phyloP scores from a whole-genome alignment of 1,140 invertebrate genomes.

The Micrasema longulum region DNA sequence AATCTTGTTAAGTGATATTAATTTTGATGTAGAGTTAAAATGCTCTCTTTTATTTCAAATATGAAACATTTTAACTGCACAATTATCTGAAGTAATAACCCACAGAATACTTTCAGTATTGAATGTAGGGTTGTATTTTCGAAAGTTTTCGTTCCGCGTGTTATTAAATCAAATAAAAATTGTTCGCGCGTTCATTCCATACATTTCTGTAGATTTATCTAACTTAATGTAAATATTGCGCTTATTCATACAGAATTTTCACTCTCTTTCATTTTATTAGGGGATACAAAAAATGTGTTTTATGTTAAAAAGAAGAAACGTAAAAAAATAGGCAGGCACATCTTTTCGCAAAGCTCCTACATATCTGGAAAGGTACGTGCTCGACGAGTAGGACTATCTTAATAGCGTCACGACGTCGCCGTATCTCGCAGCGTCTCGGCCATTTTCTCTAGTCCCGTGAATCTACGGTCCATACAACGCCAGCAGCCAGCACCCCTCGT shows the following conservation, averaged over 20 bases:
- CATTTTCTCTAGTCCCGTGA: conserved; percentile 17
- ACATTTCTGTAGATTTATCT: conserved; percentile 18
- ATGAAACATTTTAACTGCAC: too few relatives aligned
- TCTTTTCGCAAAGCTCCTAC: conserved; percentile 41
- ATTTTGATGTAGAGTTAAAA: too few relatives aligned
- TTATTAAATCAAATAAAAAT: conserved; percentile 4
- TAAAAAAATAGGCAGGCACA: conserved; percentile 42
- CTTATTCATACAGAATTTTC: conserved; percentile 30
- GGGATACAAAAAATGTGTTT: conserved; percentile 25
- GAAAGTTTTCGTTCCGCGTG: too few relatives aligned
- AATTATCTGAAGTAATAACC: too few relatives aligned
- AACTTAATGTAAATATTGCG: conserved; percentile 35
- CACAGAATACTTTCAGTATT: too few relatives aligned
- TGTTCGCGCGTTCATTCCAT: conserved; percentile 3
- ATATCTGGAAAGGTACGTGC: conserved; percentile 44
- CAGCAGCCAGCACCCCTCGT: too few relatives aligned
- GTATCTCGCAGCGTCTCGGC: conserved; percentile 46
- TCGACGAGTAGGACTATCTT: conserved; percentile 33
- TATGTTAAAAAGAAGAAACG: conserved; percentile 12
- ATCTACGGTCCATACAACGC: not conserved
- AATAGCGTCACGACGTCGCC: conserved; percentile 53
- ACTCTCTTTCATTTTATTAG: conserved; percentile 28
- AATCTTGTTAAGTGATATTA: too few relatives aligned
- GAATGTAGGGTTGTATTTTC: too few relatives aligned
- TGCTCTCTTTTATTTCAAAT: too few relatives aligned